Evolutionary conservation across 1,140 invertebrate species (phyloP).

Genomic region (Lerema accius): DNA sequence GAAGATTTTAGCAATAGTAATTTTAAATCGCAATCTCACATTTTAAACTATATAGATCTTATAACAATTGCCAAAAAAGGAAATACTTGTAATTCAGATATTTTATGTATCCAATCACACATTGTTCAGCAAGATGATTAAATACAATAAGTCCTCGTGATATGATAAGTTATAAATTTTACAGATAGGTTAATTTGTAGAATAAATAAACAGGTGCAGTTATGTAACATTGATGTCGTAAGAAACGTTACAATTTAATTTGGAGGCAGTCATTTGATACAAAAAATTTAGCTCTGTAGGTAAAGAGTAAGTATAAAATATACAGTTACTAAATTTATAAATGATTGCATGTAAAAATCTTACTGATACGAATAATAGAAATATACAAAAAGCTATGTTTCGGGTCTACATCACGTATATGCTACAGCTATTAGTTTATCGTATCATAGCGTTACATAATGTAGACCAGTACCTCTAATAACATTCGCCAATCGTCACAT

Average conservation of each 20-base stretch:
- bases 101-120: not conserved
- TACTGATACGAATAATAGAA: conserved; percentile 73
- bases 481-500: conserved; percentile 70
- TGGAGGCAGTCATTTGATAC: conserved; percentile 44
- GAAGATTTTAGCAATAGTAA: no score
- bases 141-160: not conserved
- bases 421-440: conserved; percentile 39
- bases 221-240: not conserved
- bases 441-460: conserved; percentile 43
- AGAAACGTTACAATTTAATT: conserved; percentile 25
- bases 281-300: conserved; percentile 60
- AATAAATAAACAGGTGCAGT: not conserved
- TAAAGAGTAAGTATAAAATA: conserved; percentile 71
- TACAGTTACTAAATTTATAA: conserved; percentile 68
- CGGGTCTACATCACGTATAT: conserved; percentile 66
- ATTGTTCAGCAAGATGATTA: not conserved
- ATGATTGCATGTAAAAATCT: conserved; percentile 72
- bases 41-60: not conserved
- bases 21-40: no score
- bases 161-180: not conserved
- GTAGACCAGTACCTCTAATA: conserved; percentile 58
- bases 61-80: not conserved
- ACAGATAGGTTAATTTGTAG: not conserved
- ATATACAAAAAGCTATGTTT: conserved; percentile 78
- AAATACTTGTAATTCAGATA: not conserved